Evolutionary conservation across 2,888 invertebrate species (phyloP), one percentile per base, ranked within the genome.

Genomic region (Drosophila mercatorum): DNA sequence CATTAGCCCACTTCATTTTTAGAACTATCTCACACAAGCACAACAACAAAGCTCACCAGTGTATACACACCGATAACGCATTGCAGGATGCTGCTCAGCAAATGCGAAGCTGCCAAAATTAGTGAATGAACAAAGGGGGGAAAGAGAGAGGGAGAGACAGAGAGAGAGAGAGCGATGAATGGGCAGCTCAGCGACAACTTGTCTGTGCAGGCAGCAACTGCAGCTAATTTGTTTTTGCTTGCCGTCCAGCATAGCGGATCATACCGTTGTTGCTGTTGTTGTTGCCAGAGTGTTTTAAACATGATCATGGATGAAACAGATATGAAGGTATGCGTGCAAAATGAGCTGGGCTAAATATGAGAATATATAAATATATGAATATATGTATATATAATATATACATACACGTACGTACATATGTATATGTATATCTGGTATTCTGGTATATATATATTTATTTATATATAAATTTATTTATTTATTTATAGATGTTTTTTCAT

Each of bases 121-220:
- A 22, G 22, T 22, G 5, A 28, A 28, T 28, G 5, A 28, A 28
- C 28, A 28, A 28, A 28, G 28, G 28, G 28, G 28, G 5, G 5
- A 14, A 12, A 36, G 26, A 0, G 6, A 14, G 26, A 14, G 14
- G 12, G 12, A 3, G 6, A 53, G 10, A 53, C 0, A 53, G 38
- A 14, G 14, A 6, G 52, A 12, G 12, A 3, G 8, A 7, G 38
- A 14, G 47, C 14, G 31, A 31, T 31, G 31, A 6, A 4, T 31
- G 31, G 31, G 31, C 1, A 28, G 53, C 49, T 64, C 5, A 56
- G 55, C 41, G 71, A 11, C 44, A 72, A 55, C 5, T 59, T 51
- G 58, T 56, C 55, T 71, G 43, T 43, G 17, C 34, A 38, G 8
- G 40, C 47, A 11, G 34, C 10, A 38, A 47, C 12, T 34, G 14